Evolutionary conservation across 2,888 invertebrate species (phyloP), one percentile per base, ranked within the genome.

Genomic region (Phasia obesa): DNA sequence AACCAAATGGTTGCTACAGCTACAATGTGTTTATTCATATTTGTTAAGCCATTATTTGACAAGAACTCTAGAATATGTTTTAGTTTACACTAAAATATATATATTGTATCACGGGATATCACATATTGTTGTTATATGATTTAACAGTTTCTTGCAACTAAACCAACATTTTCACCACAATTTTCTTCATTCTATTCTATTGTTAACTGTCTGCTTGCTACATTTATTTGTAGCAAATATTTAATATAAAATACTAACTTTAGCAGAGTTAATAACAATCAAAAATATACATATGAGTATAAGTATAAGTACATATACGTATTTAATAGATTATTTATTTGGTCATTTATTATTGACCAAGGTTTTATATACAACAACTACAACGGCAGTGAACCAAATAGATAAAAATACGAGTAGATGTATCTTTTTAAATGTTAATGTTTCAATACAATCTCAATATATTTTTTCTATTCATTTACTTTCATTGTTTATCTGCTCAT

Each of bases 271-370:
- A 74, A 74, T 74, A 64, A 21, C 9, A 59, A 3, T 31, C n/a
- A 55, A 59, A 57, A 23, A 42, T 51, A 73, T 42, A n/a, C 60
- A 4, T 31, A 31, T 31, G 31, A n/a, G n/a, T n/a, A n/a, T n/a
- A n/a, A n/a, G n/a, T n/a, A n/a, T n/a, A n/a, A n/a, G n/a, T n/a
- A n/a, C n/a, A n/a, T n/a, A n/a, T 11, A 60, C 27, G 51, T 73
- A 57, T 71, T 60, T 77, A 38, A 57, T 35, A 57, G 21, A 71
- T 73, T 57, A 64, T 70, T 60, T 65, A 79, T 73, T 73, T 62
- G 65, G 74, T 77, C 31, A 74, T 78, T 69, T 60, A 74, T 83
- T 83, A 83, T 79, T 75, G 60, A 53, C 77, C 75, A 79, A 55
- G 60, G 65, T 65, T 83, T 75, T 62, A 38, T 44, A 47, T 25